phyloP scores from a whole-genome alignment of 2,797 vertebrate genomes.

The Rhabdomys pumilio region DNA sequence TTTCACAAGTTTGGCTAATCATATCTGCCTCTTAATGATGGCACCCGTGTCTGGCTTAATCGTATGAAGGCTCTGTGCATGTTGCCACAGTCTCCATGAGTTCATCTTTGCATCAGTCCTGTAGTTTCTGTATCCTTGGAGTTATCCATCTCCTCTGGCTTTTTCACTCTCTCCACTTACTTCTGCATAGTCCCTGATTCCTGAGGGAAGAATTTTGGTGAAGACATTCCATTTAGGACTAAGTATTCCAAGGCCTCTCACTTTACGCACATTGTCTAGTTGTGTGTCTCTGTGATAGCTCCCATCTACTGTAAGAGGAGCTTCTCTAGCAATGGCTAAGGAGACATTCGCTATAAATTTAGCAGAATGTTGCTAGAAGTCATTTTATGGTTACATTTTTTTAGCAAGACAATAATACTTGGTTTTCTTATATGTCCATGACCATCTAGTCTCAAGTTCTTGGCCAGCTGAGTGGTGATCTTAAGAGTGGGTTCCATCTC shows the following conservation, averaged over 20 bases:
- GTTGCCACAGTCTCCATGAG: neutral
- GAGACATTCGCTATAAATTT: neutral
- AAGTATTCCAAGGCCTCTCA: neutral
- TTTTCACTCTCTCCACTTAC: neutral
- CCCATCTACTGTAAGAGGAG: neutral
- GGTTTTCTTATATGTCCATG: neutral
- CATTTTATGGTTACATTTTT: neutral
- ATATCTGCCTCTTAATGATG: neutral
- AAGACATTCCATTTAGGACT: no score
- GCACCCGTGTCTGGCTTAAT: neutral
- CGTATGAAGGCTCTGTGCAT: neutral
- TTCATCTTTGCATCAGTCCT: neutral
- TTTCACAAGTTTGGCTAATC: neutral
- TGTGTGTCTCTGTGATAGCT: neutral
- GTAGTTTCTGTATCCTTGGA: neutral
- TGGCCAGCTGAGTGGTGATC: neutral
- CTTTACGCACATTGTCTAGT: neutral
- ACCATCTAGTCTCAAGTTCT: neutral
- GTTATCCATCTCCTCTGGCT: neutral
- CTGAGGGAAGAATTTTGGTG: no score
- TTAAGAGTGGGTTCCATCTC: neutral
- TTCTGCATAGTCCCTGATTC: neutral
- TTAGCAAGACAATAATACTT: neutral
- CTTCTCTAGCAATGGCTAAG: neutral
- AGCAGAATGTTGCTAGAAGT: neutral